Percentiles rank a stretch among this genome's conserved stretches.
phyloP scores from a whole-genome alignment of 2,888 invertebrate genomes.

The Gastrophysa polygoni region DNA sequence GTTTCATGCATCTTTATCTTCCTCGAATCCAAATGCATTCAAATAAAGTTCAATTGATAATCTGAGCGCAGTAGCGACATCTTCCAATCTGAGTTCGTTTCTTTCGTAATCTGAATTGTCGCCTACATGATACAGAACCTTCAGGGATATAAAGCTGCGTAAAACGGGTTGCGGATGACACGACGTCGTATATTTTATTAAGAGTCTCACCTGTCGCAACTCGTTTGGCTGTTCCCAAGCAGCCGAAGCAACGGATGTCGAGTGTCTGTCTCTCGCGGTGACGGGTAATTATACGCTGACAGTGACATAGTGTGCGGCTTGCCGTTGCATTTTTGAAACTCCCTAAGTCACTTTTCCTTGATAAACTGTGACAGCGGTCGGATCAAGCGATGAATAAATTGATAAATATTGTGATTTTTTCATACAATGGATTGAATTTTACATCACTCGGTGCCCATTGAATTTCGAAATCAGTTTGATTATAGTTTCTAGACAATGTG shows the following conservation, averaged over 20 bases:
- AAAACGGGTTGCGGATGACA: constrained; percentile 51
- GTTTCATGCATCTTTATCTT: too few species aligned
- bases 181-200: constrained; percentile 57
- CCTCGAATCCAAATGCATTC: too few species aligned
- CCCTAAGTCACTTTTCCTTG: constrained; percentile 37
- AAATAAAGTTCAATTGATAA: too few species aligned
- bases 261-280: constrained; percentile 54
- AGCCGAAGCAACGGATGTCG: constrained; percentile 55
- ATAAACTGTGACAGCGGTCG: constrained; percentile 32
- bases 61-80: too few species aligned
- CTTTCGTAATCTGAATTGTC: not conserved
- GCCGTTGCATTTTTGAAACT: constrained; percentile 56
- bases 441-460: too few species aligned
- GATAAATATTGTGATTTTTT: constrained; percentile 30
- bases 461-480: too few species aligned
- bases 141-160: constrained; percentile 39
- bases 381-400: constrained; percentile 28
- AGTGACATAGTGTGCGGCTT: constrained; percentile 58
- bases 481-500: too few species aligned
- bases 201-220: constrained; percentile 58
- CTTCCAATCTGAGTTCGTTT: not conserved
- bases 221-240: constrained; percentile 51
- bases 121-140: constrained; percentile 17
- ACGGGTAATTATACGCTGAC: constrained; percentile 59
- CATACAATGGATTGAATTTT: too few species aligned